These are phyloP conservation scores for Pectinophora gossypiella DNA, from an alignment of 1,140 invertebrate genomes.

Conservation along the genomic window DNA sequence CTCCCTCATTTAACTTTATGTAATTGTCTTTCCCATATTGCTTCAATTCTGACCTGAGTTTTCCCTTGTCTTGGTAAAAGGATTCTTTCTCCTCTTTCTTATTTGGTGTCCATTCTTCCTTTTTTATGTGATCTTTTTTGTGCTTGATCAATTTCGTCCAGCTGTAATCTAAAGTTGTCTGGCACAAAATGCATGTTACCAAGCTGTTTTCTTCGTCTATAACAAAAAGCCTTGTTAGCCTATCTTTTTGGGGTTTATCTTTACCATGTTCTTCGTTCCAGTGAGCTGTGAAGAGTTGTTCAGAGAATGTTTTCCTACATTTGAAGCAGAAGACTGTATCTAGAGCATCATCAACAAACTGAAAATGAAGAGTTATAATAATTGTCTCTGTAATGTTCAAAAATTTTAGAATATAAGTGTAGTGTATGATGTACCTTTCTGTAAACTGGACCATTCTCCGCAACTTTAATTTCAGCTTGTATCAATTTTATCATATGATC, in stretches of 20 bases:
- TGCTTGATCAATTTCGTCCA: neutral
- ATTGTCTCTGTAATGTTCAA: neutral
- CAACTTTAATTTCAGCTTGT: constrained; percentile 14
- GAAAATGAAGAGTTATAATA: neutral
- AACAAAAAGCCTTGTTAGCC: neutral
- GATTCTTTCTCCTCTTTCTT: neutral
- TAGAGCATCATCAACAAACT: constrained; percentile 11
- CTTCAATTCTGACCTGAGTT: constrained; percentile 30
- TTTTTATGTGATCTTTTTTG: neutral
- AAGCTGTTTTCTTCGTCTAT: neutral
- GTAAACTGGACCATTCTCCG: neutral
- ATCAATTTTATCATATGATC: constrained; percentile 37
- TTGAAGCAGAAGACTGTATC: constrained; percentile 35
- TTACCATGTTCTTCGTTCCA: constrained; percentile 6
- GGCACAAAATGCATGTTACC: neutral
- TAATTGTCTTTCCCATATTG: constrained; percentile 35
- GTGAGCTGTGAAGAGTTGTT: constrained; percentile 13
- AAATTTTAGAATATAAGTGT: neutral
- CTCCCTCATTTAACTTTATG: constrained; percentile 39
- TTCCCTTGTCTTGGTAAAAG: constrained; percentile 29
- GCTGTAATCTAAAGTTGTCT: neutral
- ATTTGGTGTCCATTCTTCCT: neutral
- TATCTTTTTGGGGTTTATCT: neutral
- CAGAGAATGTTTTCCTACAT: constrained; percentile 22
- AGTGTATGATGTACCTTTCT: neutral